These are phyloP conservation scores for Amia ocellicauda DNA, from an alignment of 2,113 vertebrate genomes.

Conservation along the genomic window DNA sequence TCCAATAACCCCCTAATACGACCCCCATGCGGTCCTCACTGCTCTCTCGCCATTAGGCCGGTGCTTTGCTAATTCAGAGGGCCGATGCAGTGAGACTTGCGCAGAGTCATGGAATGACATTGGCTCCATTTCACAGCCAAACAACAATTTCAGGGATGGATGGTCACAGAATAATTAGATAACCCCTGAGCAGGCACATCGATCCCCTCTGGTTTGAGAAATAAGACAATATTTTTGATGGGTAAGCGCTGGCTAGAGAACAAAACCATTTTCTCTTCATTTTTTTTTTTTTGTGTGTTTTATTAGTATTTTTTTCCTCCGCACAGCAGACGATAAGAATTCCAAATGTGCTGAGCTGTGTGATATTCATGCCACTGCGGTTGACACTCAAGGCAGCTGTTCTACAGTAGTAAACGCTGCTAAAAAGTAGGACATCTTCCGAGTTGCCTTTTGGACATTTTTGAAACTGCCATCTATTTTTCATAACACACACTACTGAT, in stretches of 20 bases:
- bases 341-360: background rate
- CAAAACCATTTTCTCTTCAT: constrained; percentile 8
- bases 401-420: too few species aligned
- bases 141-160: constrained; percentile 56
- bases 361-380: too few species aligned
- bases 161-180: constrained; percentile 48
- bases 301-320: too few species aligned
- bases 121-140: constrained; percentile 47
- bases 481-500: too few species aligned
- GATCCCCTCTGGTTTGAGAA: constrained; percentile 37
- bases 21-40: constrained; percentile 15
- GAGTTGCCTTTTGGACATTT: too few species aligned
- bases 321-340: too few species aligned
- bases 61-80: constrained; percentile 11
- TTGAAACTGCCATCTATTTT: too few species aligned
- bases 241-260: constrained; percentile 28
- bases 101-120: constrained; percentile 23
- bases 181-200: constrained; percentile 35
- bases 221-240: constrained; percentile 37
- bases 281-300: too few species aligned
- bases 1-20: background rate
- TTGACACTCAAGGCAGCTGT: too few species aligned
- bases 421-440: too few species aligned
- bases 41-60: constrained; percentile 12
- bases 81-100: constrained; percentile 20